A percentile compares a stretch with the other conserved stretches of the same genome.
Evolutionary conservation across 2,113 vertebrate genomes (phyloP).

Genomic region (Tupaia tana): DNA sequence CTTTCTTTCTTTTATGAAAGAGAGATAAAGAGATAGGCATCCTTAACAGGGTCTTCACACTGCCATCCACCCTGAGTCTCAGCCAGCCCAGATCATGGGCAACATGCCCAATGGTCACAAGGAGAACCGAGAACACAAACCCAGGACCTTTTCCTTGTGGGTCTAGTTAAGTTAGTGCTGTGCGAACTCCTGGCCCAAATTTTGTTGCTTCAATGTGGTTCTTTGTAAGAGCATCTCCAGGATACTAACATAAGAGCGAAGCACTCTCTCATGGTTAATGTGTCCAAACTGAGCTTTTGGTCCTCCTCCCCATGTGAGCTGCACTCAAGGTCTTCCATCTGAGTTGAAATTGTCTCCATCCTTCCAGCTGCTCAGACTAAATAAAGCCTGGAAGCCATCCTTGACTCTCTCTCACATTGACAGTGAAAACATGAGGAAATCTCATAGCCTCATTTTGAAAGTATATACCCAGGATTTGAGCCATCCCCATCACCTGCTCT

Average conservation of each 20-base stretch:
- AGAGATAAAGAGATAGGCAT: no score
- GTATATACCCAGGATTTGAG: not conserved
- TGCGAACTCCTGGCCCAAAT: not conserved
- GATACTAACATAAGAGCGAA: fast-evolving
- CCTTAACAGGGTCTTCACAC: no score
- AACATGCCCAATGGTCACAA: no score
- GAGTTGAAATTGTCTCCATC: no score
- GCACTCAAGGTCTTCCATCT: not conserved
- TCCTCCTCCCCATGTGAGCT: not conserved
- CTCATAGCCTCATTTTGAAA: not conserved
- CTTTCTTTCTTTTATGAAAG: no score
- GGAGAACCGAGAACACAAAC: no score
- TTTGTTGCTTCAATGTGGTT: not conserved
- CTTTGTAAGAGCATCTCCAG: fast-evolving
- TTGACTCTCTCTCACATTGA: not conserved
- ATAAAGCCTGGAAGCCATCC: not conserved
- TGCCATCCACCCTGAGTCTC: no score
- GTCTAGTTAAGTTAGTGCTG: no score
- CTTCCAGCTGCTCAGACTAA: not conserved
- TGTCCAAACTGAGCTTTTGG: not conserved
- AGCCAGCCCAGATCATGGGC: no score
- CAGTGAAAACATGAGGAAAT: not conserved
- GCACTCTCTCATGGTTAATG: fast-evolving
- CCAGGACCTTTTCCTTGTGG: no score
- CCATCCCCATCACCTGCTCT: not conserved